Evolutionary conservation across 2,113 vertebrate species (phyloP), one percentile per base, ranked within the genome.

Genomic region (Lepus timidus): DNA sequence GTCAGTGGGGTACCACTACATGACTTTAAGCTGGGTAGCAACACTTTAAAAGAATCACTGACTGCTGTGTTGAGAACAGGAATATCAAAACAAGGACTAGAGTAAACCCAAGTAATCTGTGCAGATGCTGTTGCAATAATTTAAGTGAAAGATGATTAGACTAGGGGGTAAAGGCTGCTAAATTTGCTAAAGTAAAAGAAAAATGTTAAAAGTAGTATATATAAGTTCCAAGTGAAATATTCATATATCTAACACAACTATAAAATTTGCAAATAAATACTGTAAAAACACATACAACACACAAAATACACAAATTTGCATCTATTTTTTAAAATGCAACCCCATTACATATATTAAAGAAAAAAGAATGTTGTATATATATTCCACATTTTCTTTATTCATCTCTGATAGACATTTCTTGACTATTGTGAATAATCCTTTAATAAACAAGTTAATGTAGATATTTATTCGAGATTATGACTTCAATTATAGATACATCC

Each of bases 161-260:
- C 5, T 23, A 49, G 19, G 22, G 62, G 25, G 14, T 20, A n/a
- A 8, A 36, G 62, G 13, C 44, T 79, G 20, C 3, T 52, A 16
- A 78, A 83, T 4, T 39, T 71, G 31, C 14, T 68, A 36, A 65
- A 62, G 33, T 33, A 84, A 83, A 78, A 82, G 3, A 22, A 22
- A 71, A 92, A 3, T 7, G 23, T 82, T 6, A 44, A 51, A 75
- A 49, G 19, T 61, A 29, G 19, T 83, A 51, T 23, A 70, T 22
- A 83, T 36, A 71, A 83, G 5, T 71, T 90, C 71, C 76, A 55
- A 68, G 23, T 61, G 22, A 91, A 95, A 86, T 71, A 25, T 55
- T 76, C 1, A 1, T 6, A 16, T 71, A 71, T 62, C 51, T 61
- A 44, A 90, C 84, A 62, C 12, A 55, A 58, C 22, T 12, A 22